These are phyloP conservation scores for Calcarius lapponicus DNA, from an alignment of 2,797 vertebrate genomes.

Conservation along the genomic window DNA sequence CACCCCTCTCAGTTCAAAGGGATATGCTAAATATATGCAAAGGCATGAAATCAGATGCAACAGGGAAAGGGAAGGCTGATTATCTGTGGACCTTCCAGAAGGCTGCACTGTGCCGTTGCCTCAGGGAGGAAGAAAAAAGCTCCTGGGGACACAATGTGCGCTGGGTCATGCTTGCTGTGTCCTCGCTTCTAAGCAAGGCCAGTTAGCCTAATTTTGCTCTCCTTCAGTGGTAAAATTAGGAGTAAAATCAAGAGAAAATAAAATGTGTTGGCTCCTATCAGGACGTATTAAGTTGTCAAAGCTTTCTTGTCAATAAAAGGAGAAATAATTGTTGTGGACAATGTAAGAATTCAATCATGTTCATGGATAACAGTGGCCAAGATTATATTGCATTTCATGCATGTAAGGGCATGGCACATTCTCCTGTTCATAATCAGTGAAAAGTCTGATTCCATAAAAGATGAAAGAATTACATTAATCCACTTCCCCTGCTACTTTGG, in stretches of 20 bases:
- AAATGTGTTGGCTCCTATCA: not conserved
- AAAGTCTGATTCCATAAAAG: not conserved
- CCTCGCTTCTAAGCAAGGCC: not conserved
- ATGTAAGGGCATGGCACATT: not conserved
- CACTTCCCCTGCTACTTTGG: not conserved
- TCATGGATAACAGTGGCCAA: not conserved
- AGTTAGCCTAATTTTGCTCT: not conserved
- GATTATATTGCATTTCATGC: not conserved
- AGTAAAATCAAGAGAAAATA: not conserved
- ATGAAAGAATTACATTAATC: not conserved
- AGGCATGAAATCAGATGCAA: not conserved
- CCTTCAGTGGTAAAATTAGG: not conserved
- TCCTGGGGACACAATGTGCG: rapidly evolving
- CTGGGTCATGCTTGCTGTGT: not conserved
- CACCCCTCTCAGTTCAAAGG: not conserved
- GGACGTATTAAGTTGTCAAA: not conserved
- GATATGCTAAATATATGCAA: not conserved
- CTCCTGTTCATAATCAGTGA: not conserved
- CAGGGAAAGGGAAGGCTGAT: not conserved
- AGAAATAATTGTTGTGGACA: not conserved
- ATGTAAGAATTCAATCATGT: not conserved
- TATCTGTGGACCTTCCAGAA: not conserved
- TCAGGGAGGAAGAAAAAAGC: not conserved
- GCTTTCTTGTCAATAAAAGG: not conserved
- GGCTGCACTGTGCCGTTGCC: not conserved